Evolutionary conservation across 2,797 vertebrate species (phyloP), one percentile per base, ranked within the genome.

Genomic region (Artibeus jamaicensis): DNA sequence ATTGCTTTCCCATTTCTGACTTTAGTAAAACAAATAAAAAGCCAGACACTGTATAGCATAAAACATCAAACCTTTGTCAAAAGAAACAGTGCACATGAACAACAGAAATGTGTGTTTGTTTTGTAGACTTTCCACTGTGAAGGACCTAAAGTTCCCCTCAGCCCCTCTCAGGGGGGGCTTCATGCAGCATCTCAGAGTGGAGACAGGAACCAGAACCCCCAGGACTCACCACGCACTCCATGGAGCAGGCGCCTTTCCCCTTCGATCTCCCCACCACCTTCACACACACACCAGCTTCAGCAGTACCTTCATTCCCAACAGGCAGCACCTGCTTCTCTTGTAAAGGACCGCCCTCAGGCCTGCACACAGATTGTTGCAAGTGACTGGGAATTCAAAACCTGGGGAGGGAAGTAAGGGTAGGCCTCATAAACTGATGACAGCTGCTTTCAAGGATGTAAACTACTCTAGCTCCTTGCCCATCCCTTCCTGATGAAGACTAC

Each of bases 21-120:
- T 89, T 95, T 70, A 81, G 32, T 34, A 89, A 96, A 67, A 71
- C 3, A 85, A 90, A 74, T 21, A 50, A 44, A 71, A 82, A 93
- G 39, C 34, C 44, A 70, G 62, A 88, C 4, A 18, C 59, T 39
- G 24, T 55, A 88, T 53, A 85, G n/a, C 39, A 68, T 29, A 57
- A 89, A 90, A 85, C 11, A 62, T 34, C 53, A 77, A 42, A 93
- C 11, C 32, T 85, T 62, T 57, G 68, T 82, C 62, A 34, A 87
- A 71, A 93, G 68, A 91, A 44, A 74, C 1, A 48, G 50, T 10
- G 18, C 1, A 6, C 0, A 8, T 32, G 67, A 90, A 9, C 16
- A 34, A 89, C 9, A 71, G 57, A 86, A 76, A 92, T 62, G 16
- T 71, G 26, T 37, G 55, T 34, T 65, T 50, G 26, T 79, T 78